A percentile compares a stretch with the other conserved stretches of the same genome.
Conservation (phyloP, 53 echinoderm and acorn worm species). For the Pentamera pediparva region DNA sequence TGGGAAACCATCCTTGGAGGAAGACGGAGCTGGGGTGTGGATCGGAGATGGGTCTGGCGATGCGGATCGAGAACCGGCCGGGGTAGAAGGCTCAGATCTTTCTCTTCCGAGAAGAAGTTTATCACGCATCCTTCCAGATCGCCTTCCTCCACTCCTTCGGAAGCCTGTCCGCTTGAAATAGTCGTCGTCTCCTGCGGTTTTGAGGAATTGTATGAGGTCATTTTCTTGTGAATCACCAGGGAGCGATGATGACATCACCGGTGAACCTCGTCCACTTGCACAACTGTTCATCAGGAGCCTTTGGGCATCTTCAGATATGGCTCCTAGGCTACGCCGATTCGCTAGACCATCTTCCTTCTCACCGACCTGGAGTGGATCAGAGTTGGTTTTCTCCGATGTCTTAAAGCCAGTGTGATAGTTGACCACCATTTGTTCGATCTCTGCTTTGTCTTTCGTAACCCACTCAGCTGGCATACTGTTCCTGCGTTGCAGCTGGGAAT, state of each 20-base stretch:
- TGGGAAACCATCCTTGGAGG: neutral
- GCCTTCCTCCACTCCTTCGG: neutral
- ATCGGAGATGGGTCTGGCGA: neutral
- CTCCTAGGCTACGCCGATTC: neutral
- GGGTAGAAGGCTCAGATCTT: neutral
- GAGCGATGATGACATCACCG: neutral
- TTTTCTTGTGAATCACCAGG: neutral
- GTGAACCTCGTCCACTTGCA: conserved; percentile 12
- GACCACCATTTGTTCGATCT: conserved; percentile 14
- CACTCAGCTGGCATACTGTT: conserved; percentile 19
- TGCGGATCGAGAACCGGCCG: neutral
- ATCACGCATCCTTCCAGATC: neutral
- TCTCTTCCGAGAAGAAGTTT: neutral
- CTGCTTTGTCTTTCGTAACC: conserved; percentile 13
- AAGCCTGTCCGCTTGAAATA: conserved; percentile 1
- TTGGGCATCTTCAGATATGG: neutral
- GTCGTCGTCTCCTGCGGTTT: neutral
- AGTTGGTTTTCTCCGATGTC: neutral
- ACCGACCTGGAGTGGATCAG: too few species aligned
- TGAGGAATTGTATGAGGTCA: neutral
- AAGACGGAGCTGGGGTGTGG: neutral
- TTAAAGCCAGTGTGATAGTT: conserved; percentile 25
- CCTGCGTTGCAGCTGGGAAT: conserved; percentile 14
- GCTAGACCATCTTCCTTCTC: neutral
- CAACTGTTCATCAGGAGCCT: neutral